phyloP scores from a whole-genome alignment of 2,113 vertebrate species.

The Boulengeromyrus knoepffleri region DNA sequence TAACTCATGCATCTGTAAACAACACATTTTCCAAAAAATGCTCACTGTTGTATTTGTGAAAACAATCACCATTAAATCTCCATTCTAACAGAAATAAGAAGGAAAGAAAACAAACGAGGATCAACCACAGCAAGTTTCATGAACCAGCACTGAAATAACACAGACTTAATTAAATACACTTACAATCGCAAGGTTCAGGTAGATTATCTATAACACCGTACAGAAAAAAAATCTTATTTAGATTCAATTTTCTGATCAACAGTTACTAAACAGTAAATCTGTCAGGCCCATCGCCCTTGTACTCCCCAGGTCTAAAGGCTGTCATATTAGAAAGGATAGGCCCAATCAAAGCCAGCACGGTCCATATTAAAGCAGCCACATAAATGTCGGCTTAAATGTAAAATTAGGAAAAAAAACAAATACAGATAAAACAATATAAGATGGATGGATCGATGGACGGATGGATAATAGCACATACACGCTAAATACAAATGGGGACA shows the following conservation, averaged over 20 bases:
- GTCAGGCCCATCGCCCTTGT: constrained; percentile 32
- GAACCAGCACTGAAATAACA: background rate
- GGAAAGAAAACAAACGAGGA: background rate
- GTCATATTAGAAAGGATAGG: background rate
- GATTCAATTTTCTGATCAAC: constrained; percentile 64
- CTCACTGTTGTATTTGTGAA: background rate
- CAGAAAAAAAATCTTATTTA: constrained; percentile 54
- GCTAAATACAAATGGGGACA: background rate
- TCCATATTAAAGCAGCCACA: background rate
- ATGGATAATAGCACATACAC: background rate
- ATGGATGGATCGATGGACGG: background rate
- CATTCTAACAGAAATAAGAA: background rate
- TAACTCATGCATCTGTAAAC: background rate
- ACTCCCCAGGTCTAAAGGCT: constrained; percentile 10
- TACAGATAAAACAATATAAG: background rate
- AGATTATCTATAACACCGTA: constrained; percentile 34
- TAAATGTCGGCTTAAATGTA: background rate
- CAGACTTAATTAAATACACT: constrained; percentile 33
- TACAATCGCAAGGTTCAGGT: constrained; percentile 24
- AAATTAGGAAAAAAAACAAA: background rate
- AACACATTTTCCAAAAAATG: background rate
- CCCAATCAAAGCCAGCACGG: background rate
- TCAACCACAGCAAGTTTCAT: background rate
- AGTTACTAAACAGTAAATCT: constrained; percentile 47
- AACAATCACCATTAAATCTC: background rate